Base-by-base conservation (phyloP, 1,140 invertebrate species). In the Riptortus pedestris region DNA sequence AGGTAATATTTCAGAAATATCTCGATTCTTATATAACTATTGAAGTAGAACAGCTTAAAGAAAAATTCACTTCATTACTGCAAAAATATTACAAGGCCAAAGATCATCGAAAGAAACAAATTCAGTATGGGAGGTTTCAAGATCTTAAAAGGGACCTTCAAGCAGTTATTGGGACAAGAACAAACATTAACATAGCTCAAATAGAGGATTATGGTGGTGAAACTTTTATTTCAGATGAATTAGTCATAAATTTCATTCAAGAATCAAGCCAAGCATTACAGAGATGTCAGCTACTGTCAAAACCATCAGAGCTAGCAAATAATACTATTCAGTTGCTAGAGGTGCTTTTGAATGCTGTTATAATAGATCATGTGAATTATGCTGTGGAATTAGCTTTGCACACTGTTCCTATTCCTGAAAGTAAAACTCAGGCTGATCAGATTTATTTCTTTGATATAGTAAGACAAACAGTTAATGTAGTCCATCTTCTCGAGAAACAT, bases 121-220 rank as follows among this genome's bases (percentile, higher is more conserved):
- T 88, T 29, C 83, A 83, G 69, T 78, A 79, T 61, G 83, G 80
- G 65, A 91, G 90, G 24, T 91, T 97, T 70, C 89, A 95, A 77
- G 94, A 97, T 68, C 78, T 98, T 12, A 81, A 91, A 22, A 79
- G 94, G 65, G 94, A 98, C 73, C 77, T 98, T 59, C 93, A 98
- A 79, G 93, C 93, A 9, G 87, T 93, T 3, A 87, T 98, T 67
- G 90, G 89, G 1, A 89, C 87, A 1, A 82, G 91, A 64, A 89
- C 92, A 0, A 94, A 94, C 71, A 91, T 95, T 47, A 95, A 95
- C 72, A 91, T 96, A 67, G 90, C 90, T 2, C 88, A 90, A 72
- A 89, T 91, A 63, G 94, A 98, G 74, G 91, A 96, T 74, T 96
- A 94, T 74, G 92, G 93, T 1, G 94, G 93, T 0, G 95, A 99